phyloP scores from a whole-genome alignment of 1,140 invertebrate species.

The Polypedilum pembai region DNA sequence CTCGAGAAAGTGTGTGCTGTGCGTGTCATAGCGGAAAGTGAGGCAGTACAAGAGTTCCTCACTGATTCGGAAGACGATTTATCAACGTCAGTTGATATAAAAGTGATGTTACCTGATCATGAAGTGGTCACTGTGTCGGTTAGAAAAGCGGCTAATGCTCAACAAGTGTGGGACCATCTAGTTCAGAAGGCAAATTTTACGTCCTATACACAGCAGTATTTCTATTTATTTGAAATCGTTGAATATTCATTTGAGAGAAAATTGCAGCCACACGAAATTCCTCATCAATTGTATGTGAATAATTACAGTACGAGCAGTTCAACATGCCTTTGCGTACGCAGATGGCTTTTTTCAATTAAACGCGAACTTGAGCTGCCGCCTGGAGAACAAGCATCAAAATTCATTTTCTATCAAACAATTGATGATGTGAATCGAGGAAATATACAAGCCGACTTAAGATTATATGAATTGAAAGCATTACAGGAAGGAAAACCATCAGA shows the following conservation, averaged over 20 bases:
- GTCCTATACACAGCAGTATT: constrained; percentile 76
- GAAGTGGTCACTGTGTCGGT: constrained; percentile 87
- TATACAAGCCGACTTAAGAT: constrained; percentile 76
- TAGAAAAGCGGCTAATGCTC: constrained; percentile 82
- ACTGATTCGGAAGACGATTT: constrained; percentile 85
- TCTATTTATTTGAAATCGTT: constrained; percentile 97
- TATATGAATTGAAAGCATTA: constrained; percentile 91
- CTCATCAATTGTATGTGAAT: constrained; percentile 96
- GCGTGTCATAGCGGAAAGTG: constrained; percentile 93
- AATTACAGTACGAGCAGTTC: constrained; percentile 98
- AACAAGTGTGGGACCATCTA: constrained; percentile 85
- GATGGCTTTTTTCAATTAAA: constrained; percentile 85
- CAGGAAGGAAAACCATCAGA: constrained; percentile 84
- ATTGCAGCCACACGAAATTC: constrained; percentile 86
- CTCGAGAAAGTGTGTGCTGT: constrained; percentile 98
- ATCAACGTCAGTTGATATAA: constrained; percentile 85
- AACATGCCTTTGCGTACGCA: constrained; percentile 86
- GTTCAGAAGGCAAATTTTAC: constrained; percentile 77
- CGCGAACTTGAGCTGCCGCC: constrained; percentile 63
- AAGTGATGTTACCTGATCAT: constrained; percentile 74
- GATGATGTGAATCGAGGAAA: constrained; percentile 92
- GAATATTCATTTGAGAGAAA: constrained; percentile 96
- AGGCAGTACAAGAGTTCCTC: constrained; percentile 94
- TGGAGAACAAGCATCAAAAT: constrained; percentile 56
- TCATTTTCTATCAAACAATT: constrained; percentile 79